Evolutionary conservation across 2,888 invertebrate species (phyloP).

Genomic region (Apodemia hepburni): DNA sequence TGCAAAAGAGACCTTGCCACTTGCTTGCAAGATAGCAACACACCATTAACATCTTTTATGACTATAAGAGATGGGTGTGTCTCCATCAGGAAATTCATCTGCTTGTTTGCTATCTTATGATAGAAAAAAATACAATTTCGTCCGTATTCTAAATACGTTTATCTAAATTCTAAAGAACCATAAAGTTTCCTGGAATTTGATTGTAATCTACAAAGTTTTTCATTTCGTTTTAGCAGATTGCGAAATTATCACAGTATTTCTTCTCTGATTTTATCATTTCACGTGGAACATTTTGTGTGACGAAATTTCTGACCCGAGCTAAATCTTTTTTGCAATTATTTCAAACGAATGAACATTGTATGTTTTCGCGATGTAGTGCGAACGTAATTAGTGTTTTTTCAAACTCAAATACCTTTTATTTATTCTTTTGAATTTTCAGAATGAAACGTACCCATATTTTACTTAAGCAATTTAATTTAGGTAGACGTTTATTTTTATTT

Average conservation of each 20-base stretch:
- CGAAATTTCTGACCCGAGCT: neutral
- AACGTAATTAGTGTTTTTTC: neutral
- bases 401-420: neutral
- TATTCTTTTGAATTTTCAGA: no score
- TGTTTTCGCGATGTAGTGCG: neutral
- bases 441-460: neutral
- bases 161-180: neutral
- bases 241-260: neutral
- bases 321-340: conserved; percentile 9
- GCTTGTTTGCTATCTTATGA: no score
- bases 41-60: no score
- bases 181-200: neutral
- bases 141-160: no score
- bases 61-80: no score
- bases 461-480: no score
- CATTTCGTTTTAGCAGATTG: neutral
- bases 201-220: neutral
- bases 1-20: no score
- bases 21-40: no score
- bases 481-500: no score
- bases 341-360: neutral
- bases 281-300: conserved; percentile 5
- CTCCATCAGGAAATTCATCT: no score
- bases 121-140: no score
- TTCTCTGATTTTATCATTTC: neutral